Conservation (phyloP, 2,113 vertebrate species). For the Hydrochoerus hydrochaeris region DNA sequence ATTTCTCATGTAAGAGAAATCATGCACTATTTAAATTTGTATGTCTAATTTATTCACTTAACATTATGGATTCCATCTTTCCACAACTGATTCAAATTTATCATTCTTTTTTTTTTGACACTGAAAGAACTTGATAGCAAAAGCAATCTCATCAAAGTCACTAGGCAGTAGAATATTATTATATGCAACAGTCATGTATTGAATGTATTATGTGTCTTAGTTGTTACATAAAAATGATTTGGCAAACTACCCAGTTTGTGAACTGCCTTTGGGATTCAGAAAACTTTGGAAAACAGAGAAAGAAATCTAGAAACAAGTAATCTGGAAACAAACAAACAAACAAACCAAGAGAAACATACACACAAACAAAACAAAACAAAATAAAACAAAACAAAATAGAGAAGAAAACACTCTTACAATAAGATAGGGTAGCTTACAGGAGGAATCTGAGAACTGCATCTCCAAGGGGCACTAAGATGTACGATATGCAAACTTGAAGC, state of each 20-base stretch:
- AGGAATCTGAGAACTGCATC: neutral
- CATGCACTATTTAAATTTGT: neutral
- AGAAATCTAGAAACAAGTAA: neutral
- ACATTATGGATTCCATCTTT: neutral
- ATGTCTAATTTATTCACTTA: neutral
- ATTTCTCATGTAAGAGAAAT: neutral
- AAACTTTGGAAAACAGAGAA: neutral
- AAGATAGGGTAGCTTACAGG: neutral
- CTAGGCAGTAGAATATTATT: neutral
- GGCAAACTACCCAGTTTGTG: neutral
- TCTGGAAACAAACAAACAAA: neutral
- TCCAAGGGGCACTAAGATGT: neutral
- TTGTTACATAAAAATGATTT: neutral
- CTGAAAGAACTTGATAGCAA: neutral
- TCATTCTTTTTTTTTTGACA: neutral
- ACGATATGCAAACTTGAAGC: neutral
- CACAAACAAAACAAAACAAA: neutral
- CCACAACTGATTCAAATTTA: neutral
- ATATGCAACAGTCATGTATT: neutral
- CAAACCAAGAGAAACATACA: neutral
- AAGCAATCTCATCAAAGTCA: neutral
- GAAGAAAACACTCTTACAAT: neutral
- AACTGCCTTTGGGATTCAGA: neutral
- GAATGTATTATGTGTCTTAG: neutral
- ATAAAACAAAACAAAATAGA: neutral